Conservation (phyloP, 1,140 invertebrate species). For the Drusus annulatus region DNA sequence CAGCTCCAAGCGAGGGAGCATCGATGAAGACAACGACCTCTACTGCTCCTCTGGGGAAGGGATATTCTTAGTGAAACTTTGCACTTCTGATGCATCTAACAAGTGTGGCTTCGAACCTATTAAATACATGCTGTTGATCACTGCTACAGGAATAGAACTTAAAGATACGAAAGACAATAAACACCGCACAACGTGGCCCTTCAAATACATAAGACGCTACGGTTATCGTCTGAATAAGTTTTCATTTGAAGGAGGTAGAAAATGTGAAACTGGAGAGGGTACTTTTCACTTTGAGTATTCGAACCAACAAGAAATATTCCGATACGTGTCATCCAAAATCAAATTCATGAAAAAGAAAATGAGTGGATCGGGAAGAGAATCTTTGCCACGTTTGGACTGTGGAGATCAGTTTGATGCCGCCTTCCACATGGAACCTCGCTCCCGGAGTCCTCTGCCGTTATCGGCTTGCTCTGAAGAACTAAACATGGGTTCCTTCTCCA, state of each 20-base stretch:
- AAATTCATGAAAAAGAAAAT: conserved; percentile 87
- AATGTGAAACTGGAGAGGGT: conserved; percentile 89
- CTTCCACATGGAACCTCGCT: conserved; percentile 81
- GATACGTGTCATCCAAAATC: conserved; percentile 85
- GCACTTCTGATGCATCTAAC: conserved; percentile 83
- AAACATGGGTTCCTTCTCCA: conserved; percentile 67
- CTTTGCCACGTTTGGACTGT: conserved; percentile 77
- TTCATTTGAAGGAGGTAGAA: conserved; percentile 91
- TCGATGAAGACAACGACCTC: conserved; percentile 90
- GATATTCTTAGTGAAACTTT: conserved; percentile 83
- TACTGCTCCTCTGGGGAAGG: conserved; percentile 87
- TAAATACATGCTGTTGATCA: conserved; percentile 82
- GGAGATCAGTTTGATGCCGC: conserved; percentile 83
- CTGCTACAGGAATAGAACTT: conserved; percentile 81
- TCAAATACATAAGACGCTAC: conserved; percentile 87
- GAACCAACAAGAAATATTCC: conserved; percentile 85
- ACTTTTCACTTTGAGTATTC: conserved; percentile 85
- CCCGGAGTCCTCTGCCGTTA: conserved; percentile 81
- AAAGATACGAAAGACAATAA: conserved; percentile 76
- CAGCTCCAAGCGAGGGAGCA: conserved; percentile 73
- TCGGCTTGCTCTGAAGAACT: conserved; percentile 73
- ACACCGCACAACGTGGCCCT: conserved; percentile 88
- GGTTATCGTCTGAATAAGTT: conserved; percentile 87
- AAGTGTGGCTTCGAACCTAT: conserved; percentile 80
- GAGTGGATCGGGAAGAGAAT: conserved; percentile 71